Base-by-base conservation (phyloP, 2,888 invertebrate genomes). In the Ornithoptera alexandrae region DNA sequence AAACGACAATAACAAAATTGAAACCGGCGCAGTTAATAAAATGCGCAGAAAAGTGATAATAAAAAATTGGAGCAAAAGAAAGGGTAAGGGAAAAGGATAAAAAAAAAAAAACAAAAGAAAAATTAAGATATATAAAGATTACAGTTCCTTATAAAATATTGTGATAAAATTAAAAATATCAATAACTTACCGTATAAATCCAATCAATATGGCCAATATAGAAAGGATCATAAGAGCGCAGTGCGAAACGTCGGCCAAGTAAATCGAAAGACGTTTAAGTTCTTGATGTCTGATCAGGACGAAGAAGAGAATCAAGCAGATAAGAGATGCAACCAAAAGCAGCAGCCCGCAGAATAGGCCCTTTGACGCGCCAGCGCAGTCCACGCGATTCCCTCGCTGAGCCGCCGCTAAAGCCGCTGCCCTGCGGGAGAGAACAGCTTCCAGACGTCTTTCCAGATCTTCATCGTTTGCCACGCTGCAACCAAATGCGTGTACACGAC, bases 221-320 rank as follows among this genome's bases (percentile, higher is more conserved):
- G 97, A 97, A 72, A 98, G 94, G 71, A 95, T 94, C 96, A 98
- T 97, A 72, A 98, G 93, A 72, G 95, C 95, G 84, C 97, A 97
- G 87, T 98, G 98, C 18, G 97, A 97, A 46, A 97, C 97, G 87
- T 98, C 98, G 36, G 97, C 97, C 82, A 98, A 93, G 84, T 98
- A 97, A 80, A 98, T 97, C 68, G 98, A 97, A 76, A 98, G 93
- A 75, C 97, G 94, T 77, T 96, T 95, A 84, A 97, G 94, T 82
- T 97, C 95, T 72, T 95, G 95, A 86, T 97, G 96, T 86, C 96
- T 96, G 77, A 98, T 96, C 81, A 98, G 94, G 75, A 98, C 98
- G 93, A 98, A 98, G 96, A 98, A 98, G 75, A 98, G 94, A 81
- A 98, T 98, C 86, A 98, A 94, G 89, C 97, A 97, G 88, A 98